Base-by-base conservation (phyloP, 1,140 invertebrate species). In the Sitodiplosis mosellana region DNA sequence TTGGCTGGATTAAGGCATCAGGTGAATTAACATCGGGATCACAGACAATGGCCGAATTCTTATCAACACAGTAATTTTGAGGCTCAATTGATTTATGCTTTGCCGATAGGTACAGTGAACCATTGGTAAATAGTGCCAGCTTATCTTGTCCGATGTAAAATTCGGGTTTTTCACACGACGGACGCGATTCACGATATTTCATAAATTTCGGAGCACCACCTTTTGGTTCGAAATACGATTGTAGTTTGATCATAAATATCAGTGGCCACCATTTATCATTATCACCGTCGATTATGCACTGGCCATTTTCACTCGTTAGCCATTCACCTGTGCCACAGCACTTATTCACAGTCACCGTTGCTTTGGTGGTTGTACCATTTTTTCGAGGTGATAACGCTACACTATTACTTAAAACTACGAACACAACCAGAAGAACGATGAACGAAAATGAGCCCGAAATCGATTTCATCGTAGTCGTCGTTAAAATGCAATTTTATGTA, bases 31-130 rank as follows among this genome's bases (percentile, higher is more conserved):
- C 48, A 40, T 47, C 10, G 50, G 57, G 46, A 46, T 58, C 54
- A 55, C 79, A 82, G 1, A 75, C 69, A 0, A 81, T 56, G 4
- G 75, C 66, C 3, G 27, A 27, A 2, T 70, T 72, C 0, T 60
- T 54, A 53, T 81, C 78, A 17, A 72, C 69, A 54, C 78, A 81
- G 52, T 72, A 81, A 4, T 70, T 60, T 0, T 52, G 46, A 0
- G 70, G 67, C 2, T 64, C 54, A 21, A 77, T 57, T 2, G 54
- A 56, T 7, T 51, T 33, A 0, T 36, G 49, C 6, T 54, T 60
- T 33, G 69, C 60, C 0, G 72, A 61, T 34, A 75, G 49, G 37
- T 68, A 60, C 17, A 73, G 58, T 0, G 67, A 70, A 0, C 77
- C 79, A 53, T 71, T 72, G 15, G 73, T 71, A 15, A 75, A 68